A percentile compares a stretch with the other conserved stretches of the same genome.
Conservation (phyloP, 1,140 invertebrate genomes). For the Zaprionus vittiger region DNA sequence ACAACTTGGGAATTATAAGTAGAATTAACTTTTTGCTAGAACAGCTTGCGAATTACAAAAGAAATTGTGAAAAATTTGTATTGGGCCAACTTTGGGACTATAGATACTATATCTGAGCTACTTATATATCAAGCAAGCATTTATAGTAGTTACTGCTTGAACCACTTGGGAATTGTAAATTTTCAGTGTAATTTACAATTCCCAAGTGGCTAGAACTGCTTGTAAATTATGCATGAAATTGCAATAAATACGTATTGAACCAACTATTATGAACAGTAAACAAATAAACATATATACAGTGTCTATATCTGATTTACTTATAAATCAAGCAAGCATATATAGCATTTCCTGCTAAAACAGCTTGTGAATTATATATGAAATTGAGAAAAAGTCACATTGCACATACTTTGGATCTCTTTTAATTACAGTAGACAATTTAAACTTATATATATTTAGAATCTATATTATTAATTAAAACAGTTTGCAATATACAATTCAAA, state of each 20-base stretch:
- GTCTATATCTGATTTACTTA: neutral
- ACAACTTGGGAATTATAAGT: neutral
- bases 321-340: neutral
- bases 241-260: accelerated
- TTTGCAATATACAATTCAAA: neutral
- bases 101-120: neutral
- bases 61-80: neutral
- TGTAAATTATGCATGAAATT: neutral
- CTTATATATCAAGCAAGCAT: neutral
- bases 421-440: neutral
- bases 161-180: neutral
- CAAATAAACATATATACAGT: neutral
- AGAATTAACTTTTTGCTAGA: neutral
- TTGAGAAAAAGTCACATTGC: neutral
- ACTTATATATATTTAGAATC: neutral
- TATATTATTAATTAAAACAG: neutral
- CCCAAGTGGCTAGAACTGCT: neutral
- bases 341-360: neutral
- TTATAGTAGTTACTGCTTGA: neutral
- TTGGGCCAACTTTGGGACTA: neutral
- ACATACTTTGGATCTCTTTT: too few species aligned
- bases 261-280: neutral
- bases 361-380: neutral
- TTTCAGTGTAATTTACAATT: too few species aligned
- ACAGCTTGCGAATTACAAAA: neutral